Evolutionary conservation across 2,113 vertebrate genomes (phyloP), one percentile per base, ranked within the genome.

Genomic region (Dolichallabes microphthalmus): DNA sequence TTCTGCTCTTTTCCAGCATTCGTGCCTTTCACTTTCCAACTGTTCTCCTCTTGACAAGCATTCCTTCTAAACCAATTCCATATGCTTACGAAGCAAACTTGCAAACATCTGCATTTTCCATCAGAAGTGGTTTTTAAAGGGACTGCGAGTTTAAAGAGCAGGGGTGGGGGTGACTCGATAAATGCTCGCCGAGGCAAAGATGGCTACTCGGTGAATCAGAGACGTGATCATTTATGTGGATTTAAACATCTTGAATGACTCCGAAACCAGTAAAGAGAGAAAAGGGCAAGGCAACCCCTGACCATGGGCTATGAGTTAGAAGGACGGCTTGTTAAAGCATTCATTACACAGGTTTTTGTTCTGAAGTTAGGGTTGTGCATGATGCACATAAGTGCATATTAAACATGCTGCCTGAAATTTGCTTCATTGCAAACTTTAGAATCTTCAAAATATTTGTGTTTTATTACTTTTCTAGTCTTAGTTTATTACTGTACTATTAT

Each of bases 31-130:
- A 53, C 84, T 86, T 82, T 76, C 85, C 64, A 76, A 32, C 80
- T 91, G 45, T 93, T 90, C 86, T 91, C 81, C 88, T 93, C 89
- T 86, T 90, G 86, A 94, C 53, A 71, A 86, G 80, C 87, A 93
- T 92, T 93, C 90, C 91, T 94, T 87, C 87, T 92, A 95, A 95
- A 95, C 93, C 92, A 92, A 88, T 94, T 94, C 94, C 95, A 94
- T 93, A 92, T 94, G 95, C 93, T 90, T 93, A 94, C 93, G 88
- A 93, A 93, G 94, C 94, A 95, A 96, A 95, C 94, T 95, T 95
- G 94, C 95, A 94, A 94, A 94, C 95, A 96, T 95, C 94, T 96
- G 96, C 91, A 87, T 95, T 96, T 97, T 95, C 95, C 95, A 95
- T 95, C 95, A 96, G 93, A 93, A 95, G 96, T 90, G 90, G 91